These are phyloP conservation scores for Gallirallus australis DNA, from an alignment of 2,797 vertebrate species.

Conservation along the genomic window DNA sequence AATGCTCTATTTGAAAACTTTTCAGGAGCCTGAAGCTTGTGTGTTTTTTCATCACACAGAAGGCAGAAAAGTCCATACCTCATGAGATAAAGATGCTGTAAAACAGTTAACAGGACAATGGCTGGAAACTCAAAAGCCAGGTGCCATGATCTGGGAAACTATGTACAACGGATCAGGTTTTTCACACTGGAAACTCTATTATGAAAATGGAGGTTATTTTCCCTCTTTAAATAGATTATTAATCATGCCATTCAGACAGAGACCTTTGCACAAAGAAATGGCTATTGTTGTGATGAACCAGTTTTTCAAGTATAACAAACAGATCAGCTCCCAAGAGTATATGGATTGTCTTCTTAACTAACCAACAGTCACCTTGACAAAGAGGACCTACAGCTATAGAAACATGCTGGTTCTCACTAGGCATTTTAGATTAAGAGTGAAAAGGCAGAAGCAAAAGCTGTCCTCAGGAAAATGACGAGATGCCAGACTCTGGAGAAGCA, in stretches of 20 bases:
- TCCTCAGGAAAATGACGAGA: not conserved
- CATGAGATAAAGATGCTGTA: not conserved
- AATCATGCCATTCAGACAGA: not conserved
- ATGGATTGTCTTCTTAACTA: not conserved
- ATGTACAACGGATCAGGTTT: not conserved
- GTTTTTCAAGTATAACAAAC: conserved; percentile 49
- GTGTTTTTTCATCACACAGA: not conserved
- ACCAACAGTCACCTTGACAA: not conserved
- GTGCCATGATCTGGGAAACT: not conserved
- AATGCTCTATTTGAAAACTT: conserved; percentile 30
- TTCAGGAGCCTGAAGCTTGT: not conserved
- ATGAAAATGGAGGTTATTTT: not conserved
- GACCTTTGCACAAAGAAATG: not conserved
- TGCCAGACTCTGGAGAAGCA: not conserved
- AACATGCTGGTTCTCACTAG: not conserved
- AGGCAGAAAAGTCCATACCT: not conserved
- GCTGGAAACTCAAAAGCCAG: not conserved
- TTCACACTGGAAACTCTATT: not conserved
- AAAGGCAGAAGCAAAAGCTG: not conserved
- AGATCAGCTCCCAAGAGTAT: not conserved
- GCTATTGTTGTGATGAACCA: not conserved
- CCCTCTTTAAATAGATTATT: not conserved
- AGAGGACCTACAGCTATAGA: conserved; percentile 3
- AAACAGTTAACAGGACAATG: not conserved
- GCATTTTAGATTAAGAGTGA: not conserved